Base-by-base conservation (phyloP, 2,113 vertebrate species). In the Panthera leo region DNA sequence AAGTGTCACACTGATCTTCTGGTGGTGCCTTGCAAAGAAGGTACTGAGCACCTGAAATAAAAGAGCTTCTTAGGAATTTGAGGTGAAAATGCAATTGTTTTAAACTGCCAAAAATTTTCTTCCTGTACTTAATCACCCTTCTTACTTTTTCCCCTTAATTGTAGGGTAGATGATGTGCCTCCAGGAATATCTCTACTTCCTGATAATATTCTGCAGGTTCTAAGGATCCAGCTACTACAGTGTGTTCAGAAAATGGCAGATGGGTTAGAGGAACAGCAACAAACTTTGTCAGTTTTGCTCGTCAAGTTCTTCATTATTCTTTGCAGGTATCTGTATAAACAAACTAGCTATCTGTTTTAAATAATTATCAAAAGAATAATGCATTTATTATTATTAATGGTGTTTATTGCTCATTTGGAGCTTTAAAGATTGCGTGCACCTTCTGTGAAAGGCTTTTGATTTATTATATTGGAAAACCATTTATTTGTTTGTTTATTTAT, bases 291-390 rank as follows among this genome's bases (percentile, higher is more conserved):
- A 3, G 97, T 99, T 97, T 97, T 99, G 71, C 99, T 99, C 83
- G 99, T 99, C 96, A 99, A 99, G 95, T 99, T 99, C 98, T 99
- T 99, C 95, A 99, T 99, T 97, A 99, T 99, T 98, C 99, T 99
- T 98, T 99, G 99, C 99, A 99, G 99, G 99, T 99, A 98, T 96
- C 82, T 98, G 85, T 91, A 65, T 31, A 96, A 91, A 84, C 58
- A 85, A 89, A 51, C 18, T 42, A 87, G 14, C 91, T 34, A 63
- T 27, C 27, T 85, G 36, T 75, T 93, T 94, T 39, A 82, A 90
- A 61, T 78, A 94, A 63, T 85, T 76, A 45, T 39, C 39, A 97
- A 94, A 80, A 78, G 83, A 78, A n/a, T 79, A 90, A 63, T 92
- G 14, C 15, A 90, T 65, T 95, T 86, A 27, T 94, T 91, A 91